A percentile compares a stretch with the other conserved stretches of the same genome.
These are phyloP conservation scores for Shinisaurus crocodilurus DNA, from an alignment of 2,113 vertebrate genomes.

Conservation along the genomic window DNA sequence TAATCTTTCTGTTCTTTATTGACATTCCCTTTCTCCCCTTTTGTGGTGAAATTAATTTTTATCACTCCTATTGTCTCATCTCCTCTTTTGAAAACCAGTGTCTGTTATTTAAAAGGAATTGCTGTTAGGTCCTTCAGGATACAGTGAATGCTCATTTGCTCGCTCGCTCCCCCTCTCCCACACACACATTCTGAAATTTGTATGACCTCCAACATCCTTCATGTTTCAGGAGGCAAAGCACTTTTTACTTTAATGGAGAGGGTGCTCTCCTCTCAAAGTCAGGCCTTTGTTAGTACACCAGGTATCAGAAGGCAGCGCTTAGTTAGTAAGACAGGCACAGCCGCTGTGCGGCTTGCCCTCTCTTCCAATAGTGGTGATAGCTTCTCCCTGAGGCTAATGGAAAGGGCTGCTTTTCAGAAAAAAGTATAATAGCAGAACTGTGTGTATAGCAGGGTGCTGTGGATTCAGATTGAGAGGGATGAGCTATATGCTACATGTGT, in stretches of 20 bases:
- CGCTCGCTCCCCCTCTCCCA: not conserved
- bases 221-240: not conserved
- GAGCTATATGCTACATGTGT: too few relatives aligned
- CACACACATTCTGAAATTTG: not conserved
- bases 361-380: not conserved
- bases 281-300: not conserved
- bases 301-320: not conserved
- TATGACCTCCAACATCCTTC: not conserved
- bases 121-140: not conserved
- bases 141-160: not conserved
- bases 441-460: not conserved
- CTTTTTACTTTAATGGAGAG: not conserved
- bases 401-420: not conserved
- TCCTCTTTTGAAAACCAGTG: not conserved
- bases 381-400: not conserved
- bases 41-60: conserved; percentile 1
- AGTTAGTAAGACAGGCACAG: not conserved
- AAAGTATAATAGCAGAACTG: not conserved
- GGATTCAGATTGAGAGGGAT: not conserved
- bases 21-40: not conserved
- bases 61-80: not conserved
- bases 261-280: not conserved
- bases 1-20: not conserved
- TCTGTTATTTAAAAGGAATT: not conserved
- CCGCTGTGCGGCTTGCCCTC: not conserved